Evolutionary conservation across 2,113 vertebrate species (phyloP).

Genomic region (Okapia johnstoni): DNA sequence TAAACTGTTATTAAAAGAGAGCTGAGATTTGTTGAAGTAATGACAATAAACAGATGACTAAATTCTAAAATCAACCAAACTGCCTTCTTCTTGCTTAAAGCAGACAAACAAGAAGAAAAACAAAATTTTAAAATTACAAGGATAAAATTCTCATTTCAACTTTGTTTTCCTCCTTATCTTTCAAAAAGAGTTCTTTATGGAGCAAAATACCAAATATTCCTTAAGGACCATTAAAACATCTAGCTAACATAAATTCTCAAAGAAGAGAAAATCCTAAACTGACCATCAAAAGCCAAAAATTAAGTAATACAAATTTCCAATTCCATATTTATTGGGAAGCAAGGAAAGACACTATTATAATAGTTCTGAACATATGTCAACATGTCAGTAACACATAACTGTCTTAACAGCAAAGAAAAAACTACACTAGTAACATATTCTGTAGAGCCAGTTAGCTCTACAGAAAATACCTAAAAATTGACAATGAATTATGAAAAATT

Average conservation of each 20-base stretch:
- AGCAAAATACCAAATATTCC: neutral
- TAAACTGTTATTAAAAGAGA: neutral
- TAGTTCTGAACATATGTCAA: neutral
- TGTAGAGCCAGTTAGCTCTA: neutral
- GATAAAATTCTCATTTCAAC: neutral
- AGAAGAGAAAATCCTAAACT: neutral
- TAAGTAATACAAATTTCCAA: neutral
- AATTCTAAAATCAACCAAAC: neutral
- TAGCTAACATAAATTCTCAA: neutral
- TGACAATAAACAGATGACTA: neutral
- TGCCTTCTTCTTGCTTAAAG: neutral
- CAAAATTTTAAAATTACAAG: neutral
- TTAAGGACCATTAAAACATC: neutral
- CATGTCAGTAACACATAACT: neutral
- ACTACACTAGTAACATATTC: neutral
- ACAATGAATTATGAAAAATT: slow-evolving; percentile 28
- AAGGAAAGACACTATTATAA: neutral
- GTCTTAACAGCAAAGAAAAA: neutral
- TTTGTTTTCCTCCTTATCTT: neutral
- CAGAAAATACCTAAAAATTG: slow-evolving; percentile 8
- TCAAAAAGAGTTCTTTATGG: neutral
- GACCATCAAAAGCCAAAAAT: neutral
- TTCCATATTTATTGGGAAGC: neutral
- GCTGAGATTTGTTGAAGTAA: neutral
- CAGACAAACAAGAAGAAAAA: neutral